phyloP scores from a whole-genome alignment of 2,113 vertebrate genomes.

The Phylloscopus trochilus region DNA sequence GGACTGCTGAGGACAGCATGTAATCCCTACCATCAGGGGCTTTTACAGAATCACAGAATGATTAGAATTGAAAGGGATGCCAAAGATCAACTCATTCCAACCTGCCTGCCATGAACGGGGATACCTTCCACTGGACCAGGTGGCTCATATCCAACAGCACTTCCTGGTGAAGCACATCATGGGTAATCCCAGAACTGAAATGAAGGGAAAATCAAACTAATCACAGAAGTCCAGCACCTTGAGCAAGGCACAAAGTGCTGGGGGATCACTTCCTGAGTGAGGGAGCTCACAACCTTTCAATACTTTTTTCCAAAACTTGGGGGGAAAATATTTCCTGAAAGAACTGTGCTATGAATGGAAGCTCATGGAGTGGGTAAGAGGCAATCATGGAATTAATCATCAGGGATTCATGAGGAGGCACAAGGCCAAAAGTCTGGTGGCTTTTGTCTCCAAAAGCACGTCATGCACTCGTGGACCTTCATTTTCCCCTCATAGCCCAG shows the following conservation, averaged over 20 bases:
- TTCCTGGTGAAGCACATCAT: not conserved
- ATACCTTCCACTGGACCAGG: not conserved
- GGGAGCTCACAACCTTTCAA: not conserved
- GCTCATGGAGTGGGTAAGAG: not conserved
- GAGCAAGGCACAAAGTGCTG: not conserved
- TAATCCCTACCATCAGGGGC: too few species aligned
- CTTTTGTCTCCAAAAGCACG: not conserved
- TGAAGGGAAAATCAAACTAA: not conserved
- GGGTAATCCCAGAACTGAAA: not conserved
- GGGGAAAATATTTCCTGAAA: not conserved
- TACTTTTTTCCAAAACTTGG: not conserved
- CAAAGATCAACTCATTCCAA: not conserved
- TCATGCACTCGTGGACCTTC: not conserved
- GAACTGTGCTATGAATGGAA: not conserved
- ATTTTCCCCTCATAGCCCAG: not conserved
- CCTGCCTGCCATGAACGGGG: not conserved
- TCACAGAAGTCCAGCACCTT: not conserved
- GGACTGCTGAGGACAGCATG: not conserved
- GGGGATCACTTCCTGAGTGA: not conserved
- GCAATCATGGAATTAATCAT: not conserved
- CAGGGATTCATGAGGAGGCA: not conserved
- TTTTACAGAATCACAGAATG: not conserved
- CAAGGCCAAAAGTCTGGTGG: not conserved
- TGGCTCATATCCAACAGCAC: not conserved
- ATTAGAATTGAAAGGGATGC: not conserved